Base-by-base conservation (phyloP, 2,113 vertebrate genomes). In the Anser cygnoides region DNA sequence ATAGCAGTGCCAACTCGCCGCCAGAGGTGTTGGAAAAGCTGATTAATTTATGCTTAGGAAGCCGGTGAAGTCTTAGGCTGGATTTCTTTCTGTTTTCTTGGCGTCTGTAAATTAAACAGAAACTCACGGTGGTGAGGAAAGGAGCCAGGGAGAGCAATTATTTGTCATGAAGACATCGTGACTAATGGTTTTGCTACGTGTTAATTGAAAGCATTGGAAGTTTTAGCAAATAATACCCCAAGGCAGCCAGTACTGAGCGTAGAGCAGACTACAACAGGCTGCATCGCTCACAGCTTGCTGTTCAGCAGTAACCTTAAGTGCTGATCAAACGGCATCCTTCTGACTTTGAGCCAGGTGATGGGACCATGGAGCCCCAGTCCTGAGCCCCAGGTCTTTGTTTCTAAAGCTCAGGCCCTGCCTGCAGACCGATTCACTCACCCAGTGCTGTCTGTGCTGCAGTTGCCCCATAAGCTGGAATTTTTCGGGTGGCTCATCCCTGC, bases 141-240 rank as follows among this genome's bases (percentile, higher is more conserved):
- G 41, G 37, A 91, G 71, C 44, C 55, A 89, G 31, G 62, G 74
- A 89, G 43, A 85, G 58, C 28, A 79, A 58, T 97, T 97, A 85
- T 79, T 90, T 96, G 55, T 76, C 0, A 0, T 31, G 78, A 85
- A 94, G 91, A 63, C 71, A 33, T 70, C 41, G 39, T 59, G 54
- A 81, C 43, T 92, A 67, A 78, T 75, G 44, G n/a, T 13, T 93
- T 87, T 86, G 66, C 44, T 82, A 20, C 0, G 1, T 46, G 71
- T 92, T 91, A 91, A 75, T 89, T 92, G 92, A 90, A 93, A 92
- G 44, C 5, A 1, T 8, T 90, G 68, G 37, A 89, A 78, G 61
- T 81, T 91, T 87, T 58, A 88, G 57, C n/a, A 31, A n/a, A 68
- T 59, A 75, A 65, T 33, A 75, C 85, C 72, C 2, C 3, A 84